Evolutionary conservation across 2,797 vertebrate genomes (phyloP).

Genomic region (Thunnus albacares): DNA sequence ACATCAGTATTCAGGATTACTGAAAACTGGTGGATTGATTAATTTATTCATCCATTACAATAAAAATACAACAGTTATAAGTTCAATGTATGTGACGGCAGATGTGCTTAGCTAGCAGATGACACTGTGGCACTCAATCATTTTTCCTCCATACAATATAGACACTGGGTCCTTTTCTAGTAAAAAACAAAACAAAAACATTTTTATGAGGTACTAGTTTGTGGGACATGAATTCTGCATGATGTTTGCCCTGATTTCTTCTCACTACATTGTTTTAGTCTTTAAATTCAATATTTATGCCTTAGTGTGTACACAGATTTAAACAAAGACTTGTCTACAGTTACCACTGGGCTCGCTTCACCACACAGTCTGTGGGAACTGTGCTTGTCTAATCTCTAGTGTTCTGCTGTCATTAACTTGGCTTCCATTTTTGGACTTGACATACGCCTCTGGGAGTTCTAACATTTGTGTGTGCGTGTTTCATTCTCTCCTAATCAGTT

Average conservation of each 20-base stretch:
- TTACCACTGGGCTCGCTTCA: slow-evolving; percentile 16
- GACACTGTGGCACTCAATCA: not conserved
- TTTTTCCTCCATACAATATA: slow-evolving; percentile 26
- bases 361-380: slow-evolving; percentile 41
- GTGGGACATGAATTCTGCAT: not conserved
- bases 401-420: slow-evolving; percentile 34
- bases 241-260: slow-evolving; percentile 14
- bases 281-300: slow-evolving; percentile 17
- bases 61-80: not conserved
- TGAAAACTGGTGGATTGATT: no score
- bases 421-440: slow-evolving; percentile 23
- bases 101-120: not conserved
- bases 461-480: slow-evolving; percentile 14
- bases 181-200: not conserved
- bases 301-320: slow-evolving; percentile 1
- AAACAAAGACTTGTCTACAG: slow-evolving; percentile 17
- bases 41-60: not conserved
- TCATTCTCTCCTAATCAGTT: not conserved
- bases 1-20: no score
- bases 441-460: slow-evolving; percentile 27
- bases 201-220: slow-evolving; percentile 27
- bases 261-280: slow-evolving; percentile 7
- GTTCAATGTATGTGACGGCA: not conserved
- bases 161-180: slow-evolving; percentile 12
- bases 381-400: slow-evolving; percentile 30